Base-by-base conservation (phyloP, 2,797 vertebrate genomes). In the Micropoecilia bifurca region DNA sequence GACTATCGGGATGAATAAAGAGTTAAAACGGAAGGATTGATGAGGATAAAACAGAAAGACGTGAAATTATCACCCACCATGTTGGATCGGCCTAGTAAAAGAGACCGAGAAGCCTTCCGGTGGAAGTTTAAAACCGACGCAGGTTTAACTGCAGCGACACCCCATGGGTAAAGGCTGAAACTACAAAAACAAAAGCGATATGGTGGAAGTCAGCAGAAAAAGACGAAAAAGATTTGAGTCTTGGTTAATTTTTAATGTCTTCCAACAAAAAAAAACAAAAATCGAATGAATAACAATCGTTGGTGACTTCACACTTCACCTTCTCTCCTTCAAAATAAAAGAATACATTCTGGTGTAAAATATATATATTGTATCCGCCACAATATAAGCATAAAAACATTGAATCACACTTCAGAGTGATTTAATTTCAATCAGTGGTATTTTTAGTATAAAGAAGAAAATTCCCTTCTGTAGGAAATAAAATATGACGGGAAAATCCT, bases 51-150 rank as follows among this genome's bases (percentile, higher is more conserved):
- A 1, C 6, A 4, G 20, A 46, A 73, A 68, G 1, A 16, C 1
- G 14, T 9, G 4, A 0, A 71, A 8, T 6, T 12, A 0, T 0
- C 0, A 96, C 98, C 94, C 96, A 98, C 97, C 98, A 99, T 99
- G 92, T 92, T 93, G 94, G 95, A 95, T 87, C 90, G 91, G 88
- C 90, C 91, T 87, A 89, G 91, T 88, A 85, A 87, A 97, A 96
- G 94, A 95, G 96, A 92, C 93, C 94, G 76, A 82, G 84, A 74
- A 79, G 71, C 93, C 73, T 91, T 91, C 85, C 92, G 88, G 84
- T 78, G 90, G 79, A 43, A 91, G 87, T 84, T 91, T 91, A 89
- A 91, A 76, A 7, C 28, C 30, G 25, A 79, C 28, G 12, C 92
- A 92, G 89, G 74, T 85, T 4, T 33, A 2, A 39, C n/a, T 6